Base-by-base conservation (phyloP, 2,888 invertebrate genomes). In the Cordylochernes scorpioides region DNA sequence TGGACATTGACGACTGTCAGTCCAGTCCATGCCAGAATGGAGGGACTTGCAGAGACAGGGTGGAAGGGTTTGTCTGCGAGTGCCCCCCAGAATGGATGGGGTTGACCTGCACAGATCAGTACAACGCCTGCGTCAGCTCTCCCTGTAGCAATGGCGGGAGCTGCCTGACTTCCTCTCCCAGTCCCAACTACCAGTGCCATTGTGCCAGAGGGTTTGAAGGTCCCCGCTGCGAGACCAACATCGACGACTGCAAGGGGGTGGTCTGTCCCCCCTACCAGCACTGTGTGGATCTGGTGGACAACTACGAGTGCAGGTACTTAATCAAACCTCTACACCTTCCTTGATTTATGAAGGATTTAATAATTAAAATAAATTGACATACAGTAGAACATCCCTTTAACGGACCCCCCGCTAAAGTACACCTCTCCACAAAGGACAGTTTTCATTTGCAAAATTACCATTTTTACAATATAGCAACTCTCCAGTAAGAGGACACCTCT, bases 21-120 rank as follows among this genome's bases (percentile, higher is more conserved):
- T 65, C 68, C 39, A 39, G 38, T 24, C 48, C 49, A 4, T 51
- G 50, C 36, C 27, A 34, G 13, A 65, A 65, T 46, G 77, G 75
- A 1, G 73, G 82, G 36, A 65, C 60, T 29, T 84, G 82, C 51
- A 56, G 66, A 30, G 77, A 82, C 22, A 29, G 32, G 3, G 35
- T 42, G 1, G 39, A 40, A 9, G 61, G 60, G 7, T 80, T 70
- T 53, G 53, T 58, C 3, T 80, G 80, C 53, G 68, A 71, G 44
- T 80, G 78, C 52, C 60, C 59, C 29, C 59, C 63, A 27, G 80
- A 80, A 26, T 80, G 68, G 51, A 74, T 77, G 54, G 82, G 82
- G 13, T 60, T 59, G 14, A 66, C 65, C 49, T 80, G 80, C 52
- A 69, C 75, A 51, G 58, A 58, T 27, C 40, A 44, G 7, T 73